A percentile compares a stretch with the other conserved stretches of the same genome.
These are phyloP conservation scores for Orestias chungarensis DNA, from an alignment of 2,797 vertebrate genomes.

Conservation along the genomic window DNA sequence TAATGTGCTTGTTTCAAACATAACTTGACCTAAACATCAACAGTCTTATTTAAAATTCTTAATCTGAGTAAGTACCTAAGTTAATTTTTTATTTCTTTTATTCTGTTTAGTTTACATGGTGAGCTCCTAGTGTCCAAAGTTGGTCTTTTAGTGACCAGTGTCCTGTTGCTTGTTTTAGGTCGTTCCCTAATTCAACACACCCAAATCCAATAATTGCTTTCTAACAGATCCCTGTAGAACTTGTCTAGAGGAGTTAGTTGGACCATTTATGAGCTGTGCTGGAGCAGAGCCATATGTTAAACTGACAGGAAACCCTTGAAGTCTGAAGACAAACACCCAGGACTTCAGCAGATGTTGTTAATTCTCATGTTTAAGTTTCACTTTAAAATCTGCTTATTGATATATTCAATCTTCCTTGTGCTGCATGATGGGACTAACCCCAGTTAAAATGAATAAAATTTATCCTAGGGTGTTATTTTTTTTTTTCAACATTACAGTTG, in stretches of 20 bases:
- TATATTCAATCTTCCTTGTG: background rate
- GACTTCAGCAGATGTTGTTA: background rate
- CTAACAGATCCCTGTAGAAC: background rate
- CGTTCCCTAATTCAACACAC: background rate
- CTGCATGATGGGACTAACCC: background rate
- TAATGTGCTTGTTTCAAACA: background rate
- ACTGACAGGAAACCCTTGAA: no score
- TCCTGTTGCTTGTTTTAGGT: background rate
- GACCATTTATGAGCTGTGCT: no score
- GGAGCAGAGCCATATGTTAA: no score
- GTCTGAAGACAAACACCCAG: no score
- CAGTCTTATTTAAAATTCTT: no score
- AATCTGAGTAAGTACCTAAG: no score
- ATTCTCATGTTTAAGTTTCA: background rate
- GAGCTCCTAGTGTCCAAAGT: background rate
- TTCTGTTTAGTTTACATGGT: background rate
- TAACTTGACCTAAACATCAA: no score
- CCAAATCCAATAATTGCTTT: background rate
- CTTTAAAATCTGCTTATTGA: background rate
- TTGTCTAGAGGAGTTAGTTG: background rate
- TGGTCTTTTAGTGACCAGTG: background rate
- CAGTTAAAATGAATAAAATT: no score
- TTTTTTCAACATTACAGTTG: background rate
- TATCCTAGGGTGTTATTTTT: background rate
- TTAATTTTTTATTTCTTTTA: background rate